These are phyloP conservation scores for Pachycephala philippinensis DNA, from an alignment of 2,113 vertebrate genomes.

Conservation along the genomic window DNA sequence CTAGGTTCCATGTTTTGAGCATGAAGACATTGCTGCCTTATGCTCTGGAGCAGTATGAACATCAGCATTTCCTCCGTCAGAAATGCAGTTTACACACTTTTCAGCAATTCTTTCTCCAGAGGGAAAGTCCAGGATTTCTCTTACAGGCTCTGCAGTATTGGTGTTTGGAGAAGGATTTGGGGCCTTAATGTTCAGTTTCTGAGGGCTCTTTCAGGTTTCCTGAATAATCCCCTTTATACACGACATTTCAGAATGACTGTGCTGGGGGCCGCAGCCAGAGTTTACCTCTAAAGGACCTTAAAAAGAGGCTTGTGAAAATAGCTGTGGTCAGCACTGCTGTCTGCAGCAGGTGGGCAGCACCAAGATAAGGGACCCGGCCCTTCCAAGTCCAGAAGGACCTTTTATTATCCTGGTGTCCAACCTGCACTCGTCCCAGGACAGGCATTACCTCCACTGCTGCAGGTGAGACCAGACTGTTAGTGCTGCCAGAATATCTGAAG, in stretches of 20 bases:
- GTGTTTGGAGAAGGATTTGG: neutral
- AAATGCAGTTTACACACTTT: neutral
- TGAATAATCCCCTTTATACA: neutral
- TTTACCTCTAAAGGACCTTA: neutral
- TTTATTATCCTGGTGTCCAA: neutral
- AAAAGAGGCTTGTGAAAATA: neutral
- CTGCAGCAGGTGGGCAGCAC: neutral
- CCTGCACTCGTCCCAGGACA: rapidly evolving
- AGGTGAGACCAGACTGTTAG: neutral
- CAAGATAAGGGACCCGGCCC: rapidly evolving
- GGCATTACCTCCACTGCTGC: neutral
- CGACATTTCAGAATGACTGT: neutral
- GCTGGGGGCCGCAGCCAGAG: neutral
- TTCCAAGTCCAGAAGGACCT: neutral
- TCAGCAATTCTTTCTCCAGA: neutral
- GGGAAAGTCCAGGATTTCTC: neutral
- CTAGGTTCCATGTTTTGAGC: neutral
- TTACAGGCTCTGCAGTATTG: neutral
- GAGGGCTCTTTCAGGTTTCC: neutral
- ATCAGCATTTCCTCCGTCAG: neutral
- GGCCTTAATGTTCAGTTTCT: neutral
- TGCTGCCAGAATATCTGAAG: neutral
- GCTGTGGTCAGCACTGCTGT: neutral
- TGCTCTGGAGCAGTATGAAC: neutral
- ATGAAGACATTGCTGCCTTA: neutral